Percentiles rank a stretch among this genome's conserved stretches.
Conservation (phyloP, 37 sponge, comb jelly and placozoan species). For the Agelas oroides region DNA sequence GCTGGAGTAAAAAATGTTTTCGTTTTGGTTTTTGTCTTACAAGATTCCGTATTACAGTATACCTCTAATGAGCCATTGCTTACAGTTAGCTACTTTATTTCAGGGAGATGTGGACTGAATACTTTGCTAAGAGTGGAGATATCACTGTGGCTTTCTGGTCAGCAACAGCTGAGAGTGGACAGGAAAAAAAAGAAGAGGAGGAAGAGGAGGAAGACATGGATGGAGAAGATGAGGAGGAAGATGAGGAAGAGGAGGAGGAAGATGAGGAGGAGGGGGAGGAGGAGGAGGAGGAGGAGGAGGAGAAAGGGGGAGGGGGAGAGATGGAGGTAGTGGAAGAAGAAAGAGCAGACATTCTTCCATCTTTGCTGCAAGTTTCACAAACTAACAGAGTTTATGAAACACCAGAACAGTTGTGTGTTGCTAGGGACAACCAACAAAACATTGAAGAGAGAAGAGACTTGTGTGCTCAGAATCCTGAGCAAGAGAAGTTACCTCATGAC, state of each 20-base stretch:
- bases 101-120: constrained; percentile 69
- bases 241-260: neutral
- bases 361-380: too few species aligned
- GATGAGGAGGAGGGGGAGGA: constrained; percentile 11
- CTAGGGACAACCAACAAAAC: neutral
- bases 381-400: too few species aligned
- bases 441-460: neutral
- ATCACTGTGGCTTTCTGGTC: constrained; percentile 75
- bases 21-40: neutral
- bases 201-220: neutral
- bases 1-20: neutral
- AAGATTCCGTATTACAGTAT: too few species aligned
- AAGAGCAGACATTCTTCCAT: too few species aligned
- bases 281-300: constrained; percentile 16
- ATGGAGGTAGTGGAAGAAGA: constrained; percentile 22
- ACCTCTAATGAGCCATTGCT: too few species aligned
- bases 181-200: neutral
- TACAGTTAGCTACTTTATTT: too few species aligned
- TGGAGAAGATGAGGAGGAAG: neutral
- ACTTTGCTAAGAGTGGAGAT: constrained; percentile 30
- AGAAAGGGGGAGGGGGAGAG: neutral
- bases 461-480: too few species aligned
- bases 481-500: too few species aligned
- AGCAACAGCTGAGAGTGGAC: constrained; percentile 25
- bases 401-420: too few species aligned